A percentile compares a stretch with the other conserved stretches of the same genome.
Evolutionary conservation across 1,140 invertebrate genomes (phyloP).

Genomic region (Berghia stephanieae): DNA sequence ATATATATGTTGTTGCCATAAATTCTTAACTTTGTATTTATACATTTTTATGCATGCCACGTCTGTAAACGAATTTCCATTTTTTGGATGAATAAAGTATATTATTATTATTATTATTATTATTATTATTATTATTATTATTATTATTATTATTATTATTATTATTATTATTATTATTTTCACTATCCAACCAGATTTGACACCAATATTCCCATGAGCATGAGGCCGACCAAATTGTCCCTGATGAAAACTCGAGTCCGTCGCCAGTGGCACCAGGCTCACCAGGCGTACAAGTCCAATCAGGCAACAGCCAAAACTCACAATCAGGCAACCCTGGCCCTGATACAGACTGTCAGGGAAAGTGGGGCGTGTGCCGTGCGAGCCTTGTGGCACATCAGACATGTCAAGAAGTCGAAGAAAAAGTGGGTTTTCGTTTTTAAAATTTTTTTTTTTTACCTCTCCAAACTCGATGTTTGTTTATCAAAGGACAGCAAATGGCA

Average conservation of each 20-base stretch:
- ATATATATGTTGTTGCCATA: no score
- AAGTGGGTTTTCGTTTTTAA: slow-evolving; percentile 12
- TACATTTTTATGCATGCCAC: no score
- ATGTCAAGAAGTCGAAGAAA: slow-evolving; percentile 27
- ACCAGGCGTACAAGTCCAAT: slow-evolving; percentile 45
- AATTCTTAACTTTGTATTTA: no score
- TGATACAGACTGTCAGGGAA: slow-evolving; percentile 50
- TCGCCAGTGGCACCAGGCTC: slow-evolving; percentile 55
- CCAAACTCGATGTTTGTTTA: no score
- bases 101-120: no score
- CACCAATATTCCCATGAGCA: slow-evolving; percentile 41
- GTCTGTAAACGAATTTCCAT: no score
- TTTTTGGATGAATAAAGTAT: no score
- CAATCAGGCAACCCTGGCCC: slow-evolving; percentile 41
- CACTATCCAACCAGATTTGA: slow-evolving; percentile 31
- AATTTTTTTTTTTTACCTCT: no score
- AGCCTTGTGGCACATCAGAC: slow-evolving; percentile 43
- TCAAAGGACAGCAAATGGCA: no score
- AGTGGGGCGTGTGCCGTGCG: slow-evolving; percentile 40
- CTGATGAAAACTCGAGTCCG: slow-evolving; percentile 52
- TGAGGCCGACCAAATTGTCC: slow-evolving; percentile 57
- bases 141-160: slow-evolving; percentile 3
- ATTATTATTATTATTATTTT: background rate
- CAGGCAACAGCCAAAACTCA: slow-evolving; percentile 25
- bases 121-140: no score